Conservation (phyloP, 2,888 invertebrate genomes). For the Euzophera pinguis region DNA sequence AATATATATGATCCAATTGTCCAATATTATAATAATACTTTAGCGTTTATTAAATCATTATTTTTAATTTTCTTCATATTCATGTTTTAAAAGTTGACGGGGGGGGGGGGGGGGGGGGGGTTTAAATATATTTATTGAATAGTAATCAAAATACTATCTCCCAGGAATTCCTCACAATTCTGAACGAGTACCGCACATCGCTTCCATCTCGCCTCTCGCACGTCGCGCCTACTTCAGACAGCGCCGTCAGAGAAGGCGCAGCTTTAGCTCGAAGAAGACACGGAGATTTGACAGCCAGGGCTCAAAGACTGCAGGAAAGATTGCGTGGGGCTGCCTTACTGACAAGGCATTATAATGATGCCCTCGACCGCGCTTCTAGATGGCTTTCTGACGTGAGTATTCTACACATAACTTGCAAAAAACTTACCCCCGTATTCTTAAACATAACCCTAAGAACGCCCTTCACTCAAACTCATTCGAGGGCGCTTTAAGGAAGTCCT, state of each 20-base stretch:
- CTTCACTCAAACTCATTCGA: too few relatives aligned
- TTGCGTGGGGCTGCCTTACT: constrained; percentile 86
- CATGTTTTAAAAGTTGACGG: too few relatives aligned
- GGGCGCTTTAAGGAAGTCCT: too few relatives aligned
- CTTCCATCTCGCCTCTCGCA: constrained; percentile 91
- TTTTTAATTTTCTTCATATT: too few relatives aligned
- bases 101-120: too few relatives aligned
- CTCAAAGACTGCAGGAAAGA: constrained; percentile 90
- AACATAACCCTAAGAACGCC: too few relatives aligned
- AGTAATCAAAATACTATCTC: too few relatives aligned
- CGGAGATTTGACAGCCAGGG: constrained; percentile 89
- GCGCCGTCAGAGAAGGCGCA: constrained; percentile 89
- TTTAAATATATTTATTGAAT: too few relatives aligned
- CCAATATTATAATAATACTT: too few relatives aligned
- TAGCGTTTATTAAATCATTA: too few relatives aligned
- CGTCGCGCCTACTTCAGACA: constrained; percentile 84
- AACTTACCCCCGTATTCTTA: neutral
- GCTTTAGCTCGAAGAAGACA: constrained; percentile 88
- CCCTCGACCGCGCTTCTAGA: constrained; percentile 87
- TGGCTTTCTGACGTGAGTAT: constrained; percentile 87
- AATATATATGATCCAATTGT: too few relatives aligned
- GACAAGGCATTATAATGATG: constrained; percentile 84
- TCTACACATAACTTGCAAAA: neutral
- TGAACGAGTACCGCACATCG: constrained; percentile 93
- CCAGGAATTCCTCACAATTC: constrained; percentile 87